Evolutionary conservation across 2,113 vertebrate genomes (phyloP), one percentile per base, ranked within the genome.

Genomic region (Apistogramma diplotaenia): DNA sequence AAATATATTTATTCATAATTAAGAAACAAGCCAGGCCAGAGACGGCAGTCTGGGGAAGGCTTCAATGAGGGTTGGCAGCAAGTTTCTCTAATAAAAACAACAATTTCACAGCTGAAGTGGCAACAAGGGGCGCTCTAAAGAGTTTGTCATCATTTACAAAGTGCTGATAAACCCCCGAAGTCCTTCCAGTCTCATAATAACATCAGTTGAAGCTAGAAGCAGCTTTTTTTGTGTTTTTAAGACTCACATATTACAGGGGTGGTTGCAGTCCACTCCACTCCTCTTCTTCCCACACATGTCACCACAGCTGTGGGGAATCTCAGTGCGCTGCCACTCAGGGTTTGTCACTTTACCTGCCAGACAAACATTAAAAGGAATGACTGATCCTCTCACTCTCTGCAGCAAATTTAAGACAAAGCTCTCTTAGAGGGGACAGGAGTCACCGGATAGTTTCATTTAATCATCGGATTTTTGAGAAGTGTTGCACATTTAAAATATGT

Each of bases 291-390:
- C 97, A 94, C 98, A 99, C 89, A 99, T 96, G 35, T 99, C 97
- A 53, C 98, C 98, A 93, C 98, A 99, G 93, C 98, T 99, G 94
- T 99, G 98, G 31, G 98, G 98, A 88, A 99, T 99, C 96, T 99
- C 98, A 87, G 95, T 98, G 91, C 96, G 97, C 87, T 97, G 98
- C 97, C 97, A 99, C 91, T 99, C 98, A 3, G 98, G 98, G 92
- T 99, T 98, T 35, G 96, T 96, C 73, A 98, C 96, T 84, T 99
- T 99, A 70, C 97, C 98, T 99, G 93, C 83, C 31, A 59, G 59
- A 61, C 46, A 82, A 51, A 82, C 4, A 49, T n/a, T 27, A 12
- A 35, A 10, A n/a, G n/a, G 1, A 4, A 78, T 2, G 11, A 31
- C 4, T 9, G 18, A 46, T 25, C 57, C 58, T 78, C 2, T 13